Percentiles rank a stretch among this genome's conserved stretches.
These are phyloP conservation scores for Thysanoteuthis rhombus DNA, from an alignment of 2,888 invertebrate species.

Conservation along the genomic window DNA sequence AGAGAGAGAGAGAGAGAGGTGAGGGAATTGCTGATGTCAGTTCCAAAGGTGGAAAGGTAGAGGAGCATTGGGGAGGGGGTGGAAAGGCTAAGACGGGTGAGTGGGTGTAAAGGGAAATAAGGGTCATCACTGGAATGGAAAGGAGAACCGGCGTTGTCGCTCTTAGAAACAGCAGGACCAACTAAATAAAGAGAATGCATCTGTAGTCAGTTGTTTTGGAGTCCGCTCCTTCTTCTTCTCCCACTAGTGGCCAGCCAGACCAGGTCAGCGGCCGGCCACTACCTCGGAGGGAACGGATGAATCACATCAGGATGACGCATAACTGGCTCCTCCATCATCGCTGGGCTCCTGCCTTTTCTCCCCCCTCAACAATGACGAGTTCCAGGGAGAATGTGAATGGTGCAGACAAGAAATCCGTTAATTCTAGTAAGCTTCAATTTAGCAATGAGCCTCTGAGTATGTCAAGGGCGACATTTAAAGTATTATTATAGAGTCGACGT, in stretches of 20 bases:
- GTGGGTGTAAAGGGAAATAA: neutral
- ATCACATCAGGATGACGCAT: neutral
- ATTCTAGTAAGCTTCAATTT: neutral
- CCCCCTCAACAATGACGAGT: neutral
- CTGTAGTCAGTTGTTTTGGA: neutral
- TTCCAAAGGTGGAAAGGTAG: neutral
- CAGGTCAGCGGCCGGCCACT: constrained; percentile 12
- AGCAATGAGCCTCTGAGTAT: neutral
- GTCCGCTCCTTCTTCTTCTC: neutral
- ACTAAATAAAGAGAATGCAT: neutral
- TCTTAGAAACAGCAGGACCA: neutral
- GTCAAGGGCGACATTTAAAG: neutral
- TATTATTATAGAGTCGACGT: neutral
- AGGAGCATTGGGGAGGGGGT: neutral
- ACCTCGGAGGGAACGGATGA: neutral
- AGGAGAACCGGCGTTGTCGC: neutral
- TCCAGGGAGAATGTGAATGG: neutral
- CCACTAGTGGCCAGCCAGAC: neutral
- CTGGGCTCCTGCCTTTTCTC: neutral
- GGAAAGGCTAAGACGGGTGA: neutral
- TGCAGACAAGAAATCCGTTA: neutral
- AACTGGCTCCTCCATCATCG: neutral
- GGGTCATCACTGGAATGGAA: neutral
- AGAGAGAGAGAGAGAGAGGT: neutral
- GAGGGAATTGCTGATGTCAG: neutral